phyloP scores from a whole-genome alignment of 2,888 invertebrate species.

The Mythimna vitellina region DNA sequence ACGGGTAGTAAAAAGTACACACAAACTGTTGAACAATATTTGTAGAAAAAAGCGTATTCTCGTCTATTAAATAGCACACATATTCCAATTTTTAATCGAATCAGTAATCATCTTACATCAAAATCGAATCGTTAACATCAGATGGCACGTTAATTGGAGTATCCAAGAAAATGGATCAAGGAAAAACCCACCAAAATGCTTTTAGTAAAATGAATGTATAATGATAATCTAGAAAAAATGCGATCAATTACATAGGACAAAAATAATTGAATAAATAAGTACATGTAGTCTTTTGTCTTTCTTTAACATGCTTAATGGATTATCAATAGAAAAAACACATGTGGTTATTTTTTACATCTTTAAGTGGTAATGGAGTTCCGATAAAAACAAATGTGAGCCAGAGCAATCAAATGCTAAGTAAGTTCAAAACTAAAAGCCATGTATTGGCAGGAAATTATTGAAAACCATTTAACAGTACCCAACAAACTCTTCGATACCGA shows the following conservation, averaged over 20 bases:
- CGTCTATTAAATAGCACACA: not conserved
- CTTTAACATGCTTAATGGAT: slow-evolving; percentile 32
- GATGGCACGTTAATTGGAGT: not conserved
- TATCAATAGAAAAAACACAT: slow-evolving; percentile 44
- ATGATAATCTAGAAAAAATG: slow-evolving; percentile 10
- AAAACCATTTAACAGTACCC: too few relatives aligned
- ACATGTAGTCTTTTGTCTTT: slow-evolving; percentile 15
- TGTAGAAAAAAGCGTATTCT: too few relatives aligned
- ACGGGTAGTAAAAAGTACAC: too few relatives aligned
- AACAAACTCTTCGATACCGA: not conserved
- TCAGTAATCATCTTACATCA: too few relatives aligned
- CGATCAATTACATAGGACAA: slow-evolving; percentile 36
- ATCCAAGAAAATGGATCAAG: not conserved
- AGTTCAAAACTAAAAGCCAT: too few relatives aligned
- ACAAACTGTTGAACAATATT: not conserved
- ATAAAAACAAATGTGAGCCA: slow-evolving; percentile 22
- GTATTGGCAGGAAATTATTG: too few relatives aligned
- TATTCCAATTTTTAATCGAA: not conserved
- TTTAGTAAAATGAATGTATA: slow-evolving; percentile 4
- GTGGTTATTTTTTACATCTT: slow-evolving; percentile 21
- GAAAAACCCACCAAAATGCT: slow-evolving; percentile 15
- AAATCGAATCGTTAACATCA: not conserved
- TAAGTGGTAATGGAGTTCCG: slow-evolving; percentile 15
- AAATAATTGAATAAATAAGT: slow-evolving; percentile 43
- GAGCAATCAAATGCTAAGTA: not conserved